Evolutionary conservation across 2,797 vertebrate genomes (phyloP).

Genomic region (Mycteria americana): DNA sequence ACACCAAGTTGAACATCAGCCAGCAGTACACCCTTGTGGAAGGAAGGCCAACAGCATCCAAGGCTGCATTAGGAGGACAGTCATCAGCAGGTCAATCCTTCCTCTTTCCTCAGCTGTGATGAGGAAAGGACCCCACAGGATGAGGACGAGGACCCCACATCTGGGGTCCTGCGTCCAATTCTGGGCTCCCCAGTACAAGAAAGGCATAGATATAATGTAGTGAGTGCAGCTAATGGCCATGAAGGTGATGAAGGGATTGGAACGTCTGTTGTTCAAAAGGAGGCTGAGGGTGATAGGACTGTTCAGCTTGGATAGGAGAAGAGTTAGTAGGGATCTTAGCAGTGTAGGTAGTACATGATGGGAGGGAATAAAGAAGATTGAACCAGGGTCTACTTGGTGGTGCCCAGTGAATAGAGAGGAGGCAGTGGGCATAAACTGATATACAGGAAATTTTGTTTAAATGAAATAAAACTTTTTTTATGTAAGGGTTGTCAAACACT

Average conservation of each 20-base stretch:
- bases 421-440: background rate
- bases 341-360: background rate
- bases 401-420: background rate
- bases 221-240: background rate
- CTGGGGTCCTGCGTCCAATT: background rate
- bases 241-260: background rate
- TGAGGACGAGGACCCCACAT: accelerated
- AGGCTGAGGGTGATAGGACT: background rate
- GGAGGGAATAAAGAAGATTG: background rate
- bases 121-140: background rate
- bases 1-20: background rate
- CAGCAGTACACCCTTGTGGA: background rate
- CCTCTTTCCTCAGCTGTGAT: background rate
- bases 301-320: background rate
- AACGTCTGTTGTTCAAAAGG: background rate
- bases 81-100: background rate
- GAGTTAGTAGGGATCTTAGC: background rate
- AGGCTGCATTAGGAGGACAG: background rate
- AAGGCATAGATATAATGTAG: background rate
- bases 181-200: background rate
- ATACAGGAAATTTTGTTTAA: background rate
- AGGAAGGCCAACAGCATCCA: background rate
- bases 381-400: background rate
- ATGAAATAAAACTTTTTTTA: background rate
- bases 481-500: background rate